Evolutionary conservation across 2,797 vertebrate species (phyloP), one percentile per base, ranked within the genome.

Genomic region (Meda fulgida): DNA sequence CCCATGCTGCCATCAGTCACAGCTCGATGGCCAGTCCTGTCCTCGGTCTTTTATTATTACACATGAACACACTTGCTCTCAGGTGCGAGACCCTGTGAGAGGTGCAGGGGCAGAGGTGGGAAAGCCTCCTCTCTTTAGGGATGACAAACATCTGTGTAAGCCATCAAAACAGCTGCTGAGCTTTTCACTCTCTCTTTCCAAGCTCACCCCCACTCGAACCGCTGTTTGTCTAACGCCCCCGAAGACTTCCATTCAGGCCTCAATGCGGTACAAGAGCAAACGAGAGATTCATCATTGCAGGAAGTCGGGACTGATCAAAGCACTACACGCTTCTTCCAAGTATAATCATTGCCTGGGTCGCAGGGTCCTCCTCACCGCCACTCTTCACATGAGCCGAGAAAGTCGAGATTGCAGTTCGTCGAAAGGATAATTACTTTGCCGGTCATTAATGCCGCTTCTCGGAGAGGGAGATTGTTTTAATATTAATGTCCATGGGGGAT

Each of bases 61-160:
- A 67, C 72, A 66, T 67, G 26, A 60, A 60, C 75, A 26, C 48
- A 31, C 34, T 71, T 40, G 10, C 48, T 81, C 36, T 80, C 65
- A 87, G 72, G 72, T 87, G 77, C 34, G 31, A 78, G 75, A 66
- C 43, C 7, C 38, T 76, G 48, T 38, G 51, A 83, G 46, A 66
- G 43, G 23, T 72, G 40, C 11, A 66, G 66, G 60, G 70, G 58
- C 38, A 80, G n/a, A 72, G 67, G 67, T 84, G 81, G 81, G 13
- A 69, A 58, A 75, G 67, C 80, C 77, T 77, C 23, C 26, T 70
- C 51, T 78, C 78, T 86, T 83, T 70, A 77, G 65, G 79, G 71
- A 83, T 75, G 78, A 76, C 38, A 71, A 88, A 89, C 89, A 91
- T 91, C 90, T 92, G 90, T 81, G 77, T 77, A 88, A 87, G 85